Conservation (phyloP, 2,113 vertebrate species). For the Callionymus lyra region DNA sequence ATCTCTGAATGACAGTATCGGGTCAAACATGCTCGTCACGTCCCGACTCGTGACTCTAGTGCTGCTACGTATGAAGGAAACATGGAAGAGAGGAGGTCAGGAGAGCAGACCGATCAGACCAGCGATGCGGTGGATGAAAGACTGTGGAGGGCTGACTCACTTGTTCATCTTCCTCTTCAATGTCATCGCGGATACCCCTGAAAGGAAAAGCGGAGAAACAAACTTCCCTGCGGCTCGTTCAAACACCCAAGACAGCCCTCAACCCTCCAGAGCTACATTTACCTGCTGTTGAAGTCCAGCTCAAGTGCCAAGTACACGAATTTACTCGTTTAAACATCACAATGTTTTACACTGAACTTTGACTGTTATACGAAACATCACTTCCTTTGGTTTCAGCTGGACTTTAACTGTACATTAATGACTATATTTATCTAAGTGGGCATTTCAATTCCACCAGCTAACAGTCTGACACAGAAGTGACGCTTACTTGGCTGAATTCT, state of each 20-base stretch:
- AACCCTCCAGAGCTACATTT: conserved; percentile 31
- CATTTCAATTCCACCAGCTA: not conserved
- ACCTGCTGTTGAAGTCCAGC: not conserved
- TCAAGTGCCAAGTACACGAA: no score
- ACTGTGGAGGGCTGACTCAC: conserved; percentile 93
- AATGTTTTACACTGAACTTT: no score
- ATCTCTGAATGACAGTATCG: no score
- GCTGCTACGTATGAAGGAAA: conserved; percentile 28
- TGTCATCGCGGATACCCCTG: conserved; percentile 99
- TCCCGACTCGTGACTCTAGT: conserved; percentile 1
- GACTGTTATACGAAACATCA: not conserved
- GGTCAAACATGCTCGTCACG: conserved; percentile 15
- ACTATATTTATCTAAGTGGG: conserved; percentile 4
- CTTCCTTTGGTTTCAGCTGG: not conserved
- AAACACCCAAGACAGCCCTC: conserved; percentile 76
- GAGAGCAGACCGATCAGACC: conserved; percentile 35
- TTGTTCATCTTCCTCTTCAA: conserved; percentile 99
- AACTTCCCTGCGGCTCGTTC: conserved; percentile 99
- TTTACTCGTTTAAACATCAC: no score
- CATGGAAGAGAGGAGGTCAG: not conserved
- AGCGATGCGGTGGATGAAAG: conserved; percentile 69
- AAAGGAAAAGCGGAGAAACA: conserved; percentile 99
- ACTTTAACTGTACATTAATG: not conserved
- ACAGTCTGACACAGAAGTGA: not conserved
- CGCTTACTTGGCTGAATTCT: conserved; percentile 88